A percentile compares a stretch with the other conserved stretches of the same genome.
Evolutionary conservation across 2,113 vertebrate species (phyloP).

Genomic region (Gallinago media): DNA sequence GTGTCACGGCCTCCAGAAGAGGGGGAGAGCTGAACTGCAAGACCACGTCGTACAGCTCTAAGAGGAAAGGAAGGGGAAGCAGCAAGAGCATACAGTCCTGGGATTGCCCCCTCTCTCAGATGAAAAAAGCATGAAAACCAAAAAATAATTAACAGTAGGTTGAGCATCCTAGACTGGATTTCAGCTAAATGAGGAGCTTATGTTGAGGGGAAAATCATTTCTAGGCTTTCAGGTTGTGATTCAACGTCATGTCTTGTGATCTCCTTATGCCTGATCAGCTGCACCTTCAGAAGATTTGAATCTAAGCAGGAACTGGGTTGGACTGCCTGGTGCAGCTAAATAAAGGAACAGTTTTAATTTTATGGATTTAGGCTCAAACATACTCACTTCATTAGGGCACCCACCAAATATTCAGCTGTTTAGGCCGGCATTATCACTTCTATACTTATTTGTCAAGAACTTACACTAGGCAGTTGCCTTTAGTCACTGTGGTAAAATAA

Average conservation of each 20-base stretch:
- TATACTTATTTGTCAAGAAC: neutral
- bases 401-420: neutral
- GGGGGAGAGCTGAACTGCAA: neutral
- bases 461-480: neutral
- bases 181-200: neutral
- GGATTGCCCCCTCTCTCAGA: neutral
- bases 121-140: neutral
- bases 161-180: neutral
- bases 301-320: neutral
- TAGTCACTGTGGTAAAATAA: neutral
- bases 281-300: neutral
- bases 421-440: neutral
- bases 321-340: neutral
- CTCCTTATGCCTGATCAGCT: neutral
- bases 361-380: neutral
- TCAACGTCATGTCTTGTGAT: neutral
- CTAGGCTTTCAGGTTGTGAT: neutral
- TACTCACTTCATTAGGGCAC: neutral
- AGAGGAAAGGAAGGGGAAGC: neutral
- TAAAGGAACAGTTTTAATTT: neutral
- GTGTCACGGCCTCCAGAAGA: neutral
- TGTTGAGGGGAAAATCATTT: neutral
- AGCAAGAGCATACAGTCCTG: neutral
- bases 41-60: neutral
- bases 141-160: neutral